Evolutionary conservation across 1,140 invertebrate genomes (phyloP).

Genomic region (Aricia agestis): DNA sequence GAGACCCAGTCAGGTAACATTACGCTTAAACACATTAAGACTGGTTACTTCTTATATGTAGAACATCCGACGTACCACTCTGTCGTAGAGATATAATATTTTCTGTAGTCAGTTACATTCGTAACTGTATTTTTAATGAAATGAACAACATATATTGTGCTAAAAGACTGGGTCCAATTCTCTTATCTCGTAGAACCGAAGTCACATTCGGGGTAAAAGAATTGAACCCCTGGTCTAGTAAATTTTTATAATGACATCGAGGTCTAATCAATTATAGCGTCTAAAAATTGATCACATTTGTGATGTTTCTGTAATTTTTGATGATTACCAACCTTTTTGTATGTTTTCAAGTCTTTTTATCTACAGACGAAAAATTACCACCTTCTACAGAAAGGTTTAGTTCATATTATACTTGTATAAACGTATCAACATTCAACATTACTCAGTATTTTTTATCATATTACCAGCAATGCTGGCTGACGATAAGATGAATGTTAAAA

Average conservation of each 20-base stretch:
- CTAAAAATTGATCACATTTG: not conserved
- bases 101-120: constrained; percentile 7
- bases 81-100: constrained; percentile 21
- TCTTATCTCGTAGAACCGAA: not conserved
- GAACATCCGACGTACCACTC: constrained; percentile 17
- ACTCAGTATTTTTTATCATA: too few species aligned
- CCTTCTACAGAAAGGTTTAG: too few species aligned
- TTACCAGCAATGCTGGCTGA: too few species aligned
- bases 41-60: constrained; percentile 29
- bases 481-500: too few species aligned
- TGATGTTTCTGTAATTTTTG: too few species aligned
- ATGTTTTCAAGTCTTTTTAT: too few species aligned
- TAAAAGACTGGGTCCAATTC: not conserved
- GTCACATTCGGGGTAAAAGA: too few species aligned
- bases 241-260: constrained; percentile 7
- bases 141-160: not conserved
- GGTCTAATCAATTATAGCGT: not conserved
- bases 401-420: too few species aligned
- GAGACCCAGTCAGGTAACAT: constrained; percentile 26
- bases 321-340: too few species aligned
- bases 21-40: constrained; percentile 34
- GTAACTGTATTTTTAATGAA: constrained; percentile 13
- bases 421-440: too few species aligned
- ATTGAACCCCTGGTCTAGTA: not conserved
- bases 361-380: too few species aligned